A percentile compares a stretch with the other conserved stretches of the same genome.
Evolutionary conservation across 1,140 invertebrate species (phyloP).

Genomic region (Pseudomyrmex pallidus): DNA sequence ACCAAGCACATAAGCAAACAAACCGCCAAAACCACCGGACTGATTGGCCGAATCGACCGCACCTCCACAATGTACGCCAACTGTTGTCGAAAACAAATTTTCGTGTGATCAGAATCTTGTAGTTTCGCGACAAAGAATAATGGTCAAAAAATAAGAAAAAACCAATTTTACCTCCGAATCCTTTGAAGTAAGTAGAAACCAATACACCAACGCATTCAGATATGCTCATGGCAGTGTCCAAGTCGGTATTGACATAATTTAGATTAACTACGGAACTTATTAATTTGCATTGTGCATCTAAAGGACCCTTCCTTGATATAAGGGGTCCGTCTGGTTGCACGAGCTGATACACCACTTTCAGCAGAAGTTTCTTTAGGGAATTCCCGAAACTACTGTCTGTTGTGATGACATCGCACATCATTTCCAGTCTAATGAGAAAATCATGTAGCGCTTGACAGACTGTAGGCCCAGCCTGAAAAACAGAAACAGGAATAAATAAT

Average conservation of each 20-base stretch:
- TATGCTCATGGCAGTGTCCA: conserved; percentile 90
- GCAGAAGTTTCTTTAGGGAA: conserved; percentile 88
- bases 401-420: conserved; percentile 89
- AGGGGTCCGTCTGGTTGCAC: conserved; percentile 90
- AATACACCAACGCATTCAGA: conserved; percentile 89
- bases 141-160: neutral
- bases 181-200: conserved; percentile 81
- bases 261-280: conserved; percentile 89
- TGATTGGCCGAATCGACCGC: conserved; percentile 79
- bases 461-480: conserved; percentile 90
- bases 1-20: conserved; percentile 89
- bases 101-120: neutral
- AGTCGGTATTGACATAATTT: conserved; percentile 89
- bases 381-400: conserved; percentile 86
- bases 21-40: conserved; percentile 86
- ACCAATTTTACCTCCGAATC: conserved; percentile 76
- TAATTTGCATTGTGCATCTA: conserved; percentile 92
- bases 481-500: neutral
- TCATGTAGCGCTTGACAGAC: conserved; percentile 91
- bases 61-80: conserved; percentile 81
- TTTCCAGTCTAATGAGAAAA: conserved; percentile 89
- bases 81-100: conserved; percentile 58
- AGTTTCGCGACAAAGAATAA: neutral
- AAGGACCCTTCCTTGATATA: conserved; percentile 89
- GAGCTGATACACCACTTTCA: conserved; percentile 90